Conservation (phyloP, 2,113 vertebrate genomes). For the Pelusios castaneus region DNA sequence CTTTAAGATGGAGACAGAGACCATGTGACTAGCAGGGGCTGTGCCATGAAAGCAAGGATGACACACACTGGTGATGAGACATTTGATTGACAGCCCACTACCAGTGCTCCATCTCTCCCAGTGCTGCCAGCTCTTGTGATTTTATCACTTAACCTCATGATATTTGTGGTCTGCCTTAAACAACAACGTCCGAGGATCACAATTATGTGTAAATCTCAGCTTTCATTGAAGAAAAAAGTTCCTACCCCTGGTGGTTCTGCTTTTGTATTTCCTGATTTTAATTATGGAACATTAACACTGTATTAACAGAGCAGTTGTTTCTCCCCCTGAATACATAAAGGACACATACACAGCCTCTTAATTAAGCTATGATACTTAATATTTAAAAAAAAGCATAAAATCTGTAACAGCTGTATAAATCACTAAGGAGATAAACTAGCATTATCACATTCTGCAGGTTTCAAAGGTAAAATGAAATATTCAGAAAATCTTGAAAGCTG, state of each 20-base stretch:
- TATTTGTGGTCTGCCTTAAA: background rate
- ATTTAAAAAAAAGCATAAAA: background rate
- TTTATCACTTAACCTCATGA: background rate
- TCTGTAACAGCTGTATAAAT: background rate
- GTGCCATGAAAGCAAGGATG: background rate
- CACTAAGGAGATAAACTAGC: background rate
- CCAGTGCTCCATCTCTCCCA: background rate
- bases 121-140: background rate
- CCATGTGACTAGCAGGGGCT: background rate
- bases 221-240: background rate
- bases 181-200: background rate
- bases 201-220: background rate
- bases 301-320: background rate
- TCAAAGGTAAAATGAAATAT: background rate
- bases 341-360: background rate
- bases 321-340: background rate
- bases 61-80: background rate
- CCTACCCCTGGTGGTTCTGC: background rate
- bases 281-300: background rate
- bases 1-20: background rate
- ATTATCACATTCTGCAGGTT: background rate
- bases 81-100: background rate
- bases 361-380: background rate
- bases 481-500: background rate
- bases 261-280: background rate